Conservation (phyloP, 2,888 invertebrate genomes). For the Ectemnius continuus region DNA sequence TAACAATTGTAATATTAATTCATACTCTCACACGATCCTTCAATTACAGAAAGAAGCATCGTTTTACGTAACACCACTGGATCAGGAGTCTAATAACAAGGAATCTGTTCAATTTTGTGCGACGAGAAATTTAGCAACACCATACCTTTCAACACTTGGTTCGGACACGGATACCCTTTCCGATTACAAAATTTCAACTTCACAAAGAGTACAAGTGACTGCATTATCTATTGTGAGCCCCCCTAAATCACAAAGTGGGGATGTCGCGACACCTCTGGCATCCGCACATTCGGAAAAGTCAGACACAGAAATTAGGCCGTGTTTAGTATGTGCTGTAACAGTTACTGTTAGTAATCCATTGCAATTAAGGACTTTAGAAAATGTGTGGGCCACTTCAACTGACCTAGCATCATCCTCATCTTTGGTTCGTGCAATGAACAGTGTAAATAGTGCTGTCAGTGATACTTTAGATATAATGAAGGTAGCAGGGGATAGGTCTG, state of each 20-base stretch:
- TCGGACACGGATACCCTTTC: slow-evolving; percentile 67
- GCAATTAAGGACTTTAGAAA: slow-evolving; percentile 72
- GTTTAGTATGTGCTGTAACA: slow-evolving; percentile 79
- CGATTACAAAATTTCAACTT: slow-evolving; percentile 64
- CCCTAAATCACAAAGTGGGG: slow-evolving; percentile 58
- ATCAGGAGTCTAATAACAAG: slow-evolving; percentile 73
- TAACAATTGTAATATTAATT: neutral
- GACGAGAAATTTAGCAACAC: slow-evolving; percentile 62
- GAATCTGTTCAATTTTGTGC: slow-evolving; percentile 72
- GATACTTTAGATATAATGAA: slow-evolving; percentile 79
- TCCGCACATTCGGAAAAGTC: slow-evolving; percentile 47
- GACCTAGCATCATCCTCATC: slow-evolving; percentile 74
- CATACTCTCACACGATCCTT: neutral
- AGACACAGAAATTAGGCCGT: slow-evolving; percentile 76
- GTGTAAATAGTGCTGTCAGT: slow-evolving; percentile 83
- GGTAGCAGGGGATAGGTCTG: slow-evolving; percentile 74
- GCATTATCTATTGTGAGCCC: slow-evolving; percentile 78
- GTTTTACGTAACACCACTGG: slow-evolving; percentile 77
- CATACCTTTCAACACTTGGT: slow-evolving; percentile 67
- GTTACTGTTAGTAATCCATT: slow-evolving; percentile 69
- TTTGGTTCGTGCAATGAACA: slow-evolving; percentile 87
- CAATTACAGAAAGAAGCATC: slow-evolving; percentile 78
- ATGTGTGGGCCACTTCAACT: slow-evolving; percentile 74
- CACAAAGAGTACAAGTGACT: slow-evolving; percentile 76
- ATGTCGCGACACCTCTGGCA: slow-evolving; percentile 53